Percentiles rank a stretch among this genome's conserved stretches.
phyloP scores from a whole-genome alignment of 23 tunicate genomes.

The Ascidia mentula region DNA sequence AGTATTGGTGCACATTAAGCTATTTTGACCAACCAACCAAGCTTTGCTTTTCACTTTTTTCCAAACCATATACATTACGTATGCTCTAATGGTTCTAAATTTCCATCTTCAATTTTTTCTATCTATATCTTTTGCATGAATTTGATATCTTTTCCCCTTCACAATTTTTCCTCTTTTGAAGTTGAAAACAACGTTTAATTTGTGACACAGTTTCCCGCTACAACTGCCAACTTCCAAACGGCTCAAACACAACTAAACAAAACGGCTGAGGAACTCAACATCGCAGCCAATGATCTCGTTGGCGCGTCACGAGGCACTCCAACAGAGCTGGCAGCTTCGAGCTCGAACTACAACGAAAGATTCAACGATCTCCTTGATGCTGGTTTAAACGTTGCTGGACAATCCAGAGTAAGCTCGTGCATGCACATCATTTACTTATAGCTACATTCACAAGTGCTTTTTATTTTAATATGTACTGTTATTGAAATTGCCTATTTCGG shows the following conservation, averaged over 20 bases:
- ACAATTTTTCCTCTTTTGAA: background rate
- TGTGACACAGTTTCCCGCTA: constrained; percentile 75
- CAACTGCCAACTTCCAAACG: constrained; percentile 78
- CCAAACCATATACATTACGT: no score
- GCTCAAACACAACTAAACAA: constrained; percentile 84
- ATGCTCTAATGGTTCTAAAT: no score
- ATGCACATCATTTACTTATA: no score
- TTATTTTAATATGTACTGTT: no score
- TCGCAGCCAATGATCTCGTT: constrained; percentile 92
- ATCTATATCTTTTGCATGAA: background rate
- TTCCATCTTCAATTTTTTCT: no score
- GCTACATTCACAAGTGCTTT: no score
- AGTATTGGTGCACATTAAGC: no score
- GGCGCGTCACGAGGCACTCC: constrained; percentile 93
- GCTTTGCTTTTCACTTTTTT: no score
- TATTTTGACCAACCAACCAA: no score
- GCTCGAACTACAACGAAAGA: constrained; percentile 67
- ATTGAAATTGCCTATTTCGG: no score
- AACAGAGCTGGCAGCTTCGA: constrained; percentile 83
- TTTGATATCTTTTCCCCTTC: background rate
- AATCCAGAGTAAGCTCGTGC: constrained; percentile 70
- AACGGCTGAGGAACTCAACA: constrained; percentile 91
- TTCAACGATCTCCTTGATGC: constrained; percentile 73
- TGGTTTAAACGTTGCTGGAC: constrained; percentile 90
- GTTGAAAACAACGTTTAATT: background rate